These are phyloP conservation scores for Musca vetustissima DNA, from an alignment of 1,140 invertebrate genomes.

Conservation along the genomic window DNA sequence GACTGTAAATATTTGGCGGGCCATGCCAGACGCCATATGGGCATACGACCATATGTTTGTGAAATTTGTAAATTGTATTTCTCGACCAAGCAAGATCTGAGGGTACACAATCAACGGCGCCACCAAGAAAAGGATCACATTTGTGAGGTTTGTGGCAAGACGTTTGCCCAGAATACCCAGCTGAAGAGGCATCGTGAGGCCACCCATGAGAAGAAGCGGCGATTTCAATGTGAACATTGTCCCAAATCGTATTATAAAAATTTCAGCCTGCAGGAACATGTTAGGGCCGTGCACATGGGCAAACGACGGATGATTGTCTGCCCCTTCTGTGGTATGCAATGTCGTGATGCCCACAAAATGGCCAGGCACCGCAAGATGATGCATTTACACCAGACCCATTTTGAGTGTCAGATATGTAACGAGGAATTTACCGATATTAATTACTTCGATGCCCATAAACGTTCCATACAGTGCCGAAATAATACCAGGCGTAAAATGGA, in stretches of 20 bases:
- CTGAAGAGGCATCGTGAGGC: conserved; percentile 48
- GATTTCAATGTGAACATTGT: conserved; percentile 45
- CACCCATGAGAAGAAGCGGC: conserved; percentile 49
- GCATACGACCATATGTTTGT: conserved; percentile 49
- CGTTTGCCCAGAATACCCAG: conserved; percentile 48
- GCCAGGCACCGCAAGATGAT: conserved; percentile 48
- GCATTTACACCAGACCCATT: conserved; percentile 46
- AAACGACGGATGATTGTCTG: conserved; percentile 48
- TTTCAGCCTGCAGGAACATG: conserved; percentile 49
- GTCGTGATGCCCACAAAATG: conserved; percentile 52
- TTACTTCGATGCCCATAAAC: conserved; percentile 51
- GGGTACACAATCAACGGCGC: conserved; percentile 47
- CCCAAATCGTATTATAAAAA: conserved; percentile 53
- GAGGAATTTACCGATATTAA: conserved; percentile 52
- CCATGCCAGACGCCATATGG: conserved; percentile 49
- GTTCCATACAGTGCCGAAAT: conserved; percentile 50
- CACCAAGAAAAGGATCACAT: conserved; percentile 50
- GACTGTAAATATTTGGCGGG: conserved; percentile 51
- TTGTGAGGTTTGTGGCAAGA: conserved; percentile 51
- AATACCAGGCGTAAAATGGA: conserved; percentile 34
- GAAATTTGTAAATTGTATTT: conserved; percentile 48
- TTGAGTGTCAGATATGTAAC: conserved; percentile 43
- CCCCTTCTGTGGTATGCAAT: conserved; percentile 51
- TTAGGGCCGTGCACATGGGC: conserved; percentile 52
- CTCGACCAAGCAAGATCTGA: conserved; percentile 48